phyloP scores from a whole-genome alignment of 30 jellyfish, hydroid and myxozoan species.

The Mastigias papua region DNA sequence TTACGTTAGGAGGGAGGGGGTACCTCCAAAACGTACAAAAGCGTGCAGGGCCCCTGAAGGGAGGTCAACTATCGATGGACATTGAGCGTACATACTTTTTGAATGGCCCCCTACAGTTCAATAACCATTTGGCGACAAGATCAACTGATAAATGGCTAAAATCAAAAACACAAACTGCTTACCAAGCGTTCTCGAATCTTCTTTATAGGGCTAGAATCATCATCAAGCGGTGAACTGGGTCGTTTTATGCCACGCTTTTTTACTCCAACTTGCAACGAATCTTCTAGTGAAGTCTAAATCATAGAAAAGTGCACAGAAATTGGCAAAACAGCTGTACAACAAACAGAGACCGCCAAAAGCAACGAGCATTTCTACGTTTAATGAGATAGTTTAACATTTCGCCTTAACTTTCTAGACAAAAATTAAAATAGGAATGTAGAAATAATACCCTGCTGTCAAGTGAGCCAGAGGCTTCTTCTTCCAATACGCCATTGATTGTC shows the following conservation, averaged over 20 bases:
- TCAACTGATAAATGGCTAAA: not conserved
- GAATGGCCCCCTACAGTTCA: too few relatives aligned
- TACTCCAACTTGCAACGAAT: slow-evolving; percentile 64
- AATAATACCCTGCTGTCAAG: slow-evolving; percentile 19
- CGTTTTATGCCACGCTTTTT: slow-evolving; percentile 85
- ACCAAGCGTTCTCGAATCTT: slow-evolving; percentile 76
- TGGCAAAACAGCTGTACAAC: not conserved
- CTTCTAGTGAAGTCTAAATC: slow-evolving; percentile 36
- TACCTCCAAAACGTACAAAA: too few relatives aligned
- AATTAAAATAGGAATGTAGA: not conserved
- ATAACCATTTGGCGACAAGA: too few relatives aligned
- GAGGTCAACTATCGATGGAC: not conserved
- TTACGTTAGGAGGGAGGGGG: not conserved
- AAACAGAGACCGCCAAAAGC: too few relatives aligned
- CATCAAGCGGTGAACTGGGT: slow-evolving; percentile 87
- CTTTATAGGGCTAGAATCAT: slow-evolving; percentile 83
- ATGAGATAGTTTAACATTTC: too few relatives aligned
- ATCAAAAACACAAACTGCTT: not conserved
- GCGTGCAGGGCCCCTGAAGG: not conserved
- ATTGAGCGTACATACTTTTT: not conserved
- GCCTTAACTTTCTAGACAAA: too few relatives aligned
- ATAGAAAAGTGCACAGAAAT: not conserved
- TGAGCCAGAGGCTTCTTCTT: not conserved
- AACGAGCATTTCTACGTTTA: too few relatives aligned
- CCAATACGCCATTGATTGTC: slow-evolving; percentile 10